Base-by-base conservation (phyloP, 2,113 vertebrate species). In the Pelmatolapia mariae region DNA sequence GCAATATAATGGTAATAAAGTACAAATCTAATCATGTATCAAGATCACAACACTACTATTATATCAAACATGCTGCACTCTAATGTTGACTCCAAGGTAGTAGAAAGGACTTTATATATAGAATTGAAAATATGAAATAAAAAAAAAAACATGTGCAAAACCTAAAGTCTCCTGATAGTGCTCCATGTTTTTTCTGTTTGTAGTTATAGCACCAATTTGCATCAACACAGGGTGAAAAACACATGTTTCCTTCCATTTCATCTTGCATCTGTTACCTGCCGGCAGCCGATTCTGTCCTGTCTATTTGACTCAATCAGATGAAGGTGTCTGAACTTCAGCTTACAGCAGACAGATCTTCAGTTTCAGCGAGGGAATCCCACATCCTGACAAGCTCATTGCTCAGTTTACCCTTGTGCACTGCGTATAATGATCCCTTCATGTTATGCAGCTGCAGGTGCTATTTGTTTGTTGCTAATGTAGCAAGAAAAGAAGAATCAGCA, bases 391-490 rank as follows among this genome's bases (percentile, higher is more conserved):
- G 86, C 87, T 87, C 88, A 90, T 89, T 88, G 89, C 89, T 92
- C 86, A 90, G 26, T 90, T 82, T 86, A 61, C 90, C 79, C 61
- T 38, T 24, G 85, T 81, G 88, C 57, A 66, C 53, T 6, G 80
- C 57, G 33, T 83, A 83, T 87, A 89, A 92, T 61, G 87, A 92
- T 93, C 54, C 86, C 89, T 87, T 76, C 85, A 87, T 86, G 89
- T 92, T 86, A 79, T 59, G 45, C 90, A 89, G 89, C 93, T 91
- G 87, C 84, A 89, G 92, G 90, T 87, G 71, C 61, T 91, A 85
- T 93, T 94, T 95, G 88, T 91, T 91, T 92, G 87, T 78, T 85
- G 87, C 90, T 91, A 93, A 93, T 93, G 88, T 86, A 83, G 80
- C 38, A 68, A 87, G 91, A 86, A 86, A 88, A 82, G 68, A 87